A percentile compares a stretch with the other conserved stretches of the same genome.
These are phyloP conservation scores for Tetrapedia diversipes DNA, from an alignment of 2,888 invertebrate genomes.

Conservation along the genomic window DNA sequence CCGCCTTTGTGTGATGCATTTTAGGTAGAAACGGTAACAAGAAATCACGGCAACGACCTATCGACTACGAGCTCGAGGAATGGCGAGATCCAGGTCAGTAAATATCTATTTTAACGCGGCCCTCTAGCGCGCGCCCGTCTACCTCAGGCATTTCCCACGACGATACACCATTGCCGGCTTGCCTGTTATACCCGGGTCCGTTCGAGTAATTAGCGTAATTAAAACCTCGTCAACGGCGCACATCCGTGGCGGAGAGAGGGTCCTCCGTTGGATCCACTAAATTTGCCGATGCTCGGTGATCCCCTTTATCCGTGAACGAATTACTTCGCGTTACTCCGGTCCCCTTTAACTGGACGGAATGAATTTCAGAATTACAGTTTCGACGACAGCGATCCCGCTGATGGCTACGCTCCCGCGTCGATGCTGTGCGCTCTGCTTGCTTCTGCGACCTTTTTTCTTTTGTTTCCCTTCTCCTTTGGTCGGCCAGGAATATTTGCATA, in stretches of 20 bases:
- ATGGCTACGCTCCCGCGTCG: background rate
- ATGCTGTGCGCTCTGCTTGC: background rate
- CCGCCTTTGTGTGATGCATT: slow-evolving; percentile 67
- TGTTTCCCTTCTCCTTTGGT: too few species aligned
- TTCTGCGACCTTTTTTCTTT: background rate
- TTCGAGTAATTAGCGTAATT: slow-evolving; percentile 73
- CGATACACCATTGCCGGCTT: slow-evolving; percentile 59
- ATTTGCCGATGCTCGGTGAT: slow-evolving; percentile 67
- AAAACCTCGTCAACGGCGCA: slow-evolving; percentile 67
- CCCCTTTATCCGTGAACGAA: slow-evolving; percentile 64
- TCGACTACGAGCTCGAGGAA: slow-evolving; percentile 89
- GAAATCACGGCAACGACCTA: slow-evolving; percentile 84
- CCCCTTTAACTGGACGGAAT: slow-evolving; percentile 52
- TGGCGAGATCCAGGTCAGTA: slow-evolving; percentile 88
- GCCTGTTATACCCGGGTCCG: slow-evolving; percentile 54
- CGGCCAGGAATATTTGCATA: too few species aligned
- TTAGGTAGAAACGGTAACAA: slow-evolving; percentile 85
- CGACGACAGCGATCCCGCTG: slow-evolving; percentile 35
- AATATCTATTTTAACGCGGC: slow-evolving; percentile 67
- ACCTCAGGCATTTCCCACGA: slow-evolving; percentile 62
- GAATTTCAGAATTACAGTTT: slow-evolving; percentile 44
- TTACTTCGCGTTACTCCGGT: slow-evolving; percentile 59
- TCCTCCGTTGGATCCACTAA: slow-evolving; percentile 62
- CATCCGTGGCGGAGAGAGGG: slow-evolving; percentile 47
- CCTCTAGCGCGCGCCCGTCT: slow-evolving; percentile 60